A percentile compares a stretch with the other conserved stretches of the same genome.
Evolutionary conservation across 37 sponge, comb jelly and placozoan genomes (phyloP).

Genomic region (Tethya wilhelma): DNA sequence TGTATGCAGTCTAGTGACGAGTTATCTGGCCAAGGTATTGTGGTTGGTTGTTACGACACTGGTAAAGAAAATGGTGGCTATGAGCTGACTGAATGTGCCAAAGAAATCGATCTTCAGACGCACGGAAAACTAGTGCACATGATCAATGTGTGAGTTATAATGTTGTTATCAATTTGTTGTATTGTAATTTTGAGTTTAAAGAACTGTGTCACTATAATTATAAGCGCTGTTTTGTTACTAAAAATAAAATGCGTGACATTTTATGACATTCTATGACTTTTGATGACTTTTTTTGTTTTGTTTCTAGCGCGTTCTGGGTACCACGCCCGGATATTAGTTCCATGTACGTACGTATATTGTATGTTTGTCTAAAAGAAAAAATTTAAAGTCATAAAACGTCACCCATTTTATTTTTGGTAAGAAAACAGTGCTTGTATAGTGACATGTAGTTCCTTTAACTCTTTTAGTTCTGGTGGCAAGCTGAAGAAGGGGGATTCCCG

Average conservation of each 20-base stretch:
- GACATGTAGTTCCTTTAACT: not conserved
- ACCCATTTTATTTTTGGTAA: not conserved
- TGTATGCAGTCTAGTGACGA: not conserved
- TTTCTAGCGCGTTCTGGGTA: too few species aligned
- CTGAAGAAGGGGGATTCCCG: slow-evolving; percentile 47
- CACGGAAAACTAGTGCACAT: slow-evolving; percentile 19
- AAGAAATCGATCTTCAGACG: slow-evolving; percentile 14
- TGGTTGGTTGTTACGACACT: slow-evolving; percentile 59
- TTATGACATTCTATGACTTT: too few species aligned
- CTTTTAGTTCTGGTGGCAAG: slow-evolving; percentile 34
- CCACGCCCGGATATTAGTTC: too few species aligned
- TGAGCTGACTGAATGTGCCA: slow-evolving; percentile 39
- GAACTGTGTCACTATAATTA: too few species aligned
- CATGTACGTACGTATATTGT: not conserved
- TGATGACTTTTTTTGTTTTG: too few species aligned
- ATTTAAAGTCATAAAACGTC: not conserved
- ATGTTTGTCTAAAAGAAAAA: not conserved
- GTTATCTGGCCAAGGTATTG: slow-evolving; percentile 19
- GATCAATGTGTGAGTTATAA: slow-evolving; percentile 17
- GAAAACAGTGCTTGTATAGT: not conserved
- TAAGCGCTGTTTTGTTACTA: too few species aligned
- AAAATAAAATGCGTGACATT: too few species aligned
- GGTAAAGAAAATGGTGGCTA: slow-evolving; percentile 13
- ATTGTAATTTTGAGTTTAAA: not conserved
- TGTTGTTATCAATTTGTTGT: not conserved